These are phyloP conservation scores for Lacerta bilineata DNA, from an alignment of 2,797 vertebrate species.

Conservation along the genomic window DNA sequence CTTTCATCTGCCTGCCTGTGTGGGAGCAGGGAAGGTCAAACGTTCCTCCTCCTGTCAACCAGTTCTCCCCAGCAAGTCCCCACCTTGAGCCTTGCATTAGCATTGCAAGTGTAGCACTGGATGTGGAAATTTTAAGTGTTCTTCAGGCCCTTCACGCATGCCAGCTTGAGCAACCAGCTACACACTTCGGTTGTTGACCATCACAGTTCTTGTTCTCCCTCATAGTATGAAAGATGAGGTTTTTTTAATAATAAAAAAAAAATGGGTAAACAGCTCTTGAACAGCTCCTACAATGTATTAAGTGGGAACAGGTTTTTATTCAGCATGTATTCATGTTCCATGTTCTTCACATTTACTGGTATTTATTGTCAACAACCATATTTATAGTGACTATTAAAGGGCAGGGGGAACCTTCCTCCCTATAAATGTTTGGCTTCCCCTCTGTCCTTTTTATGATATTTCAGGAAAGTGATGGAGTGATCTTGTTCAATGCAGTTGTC, in stretches of 20 bases:
- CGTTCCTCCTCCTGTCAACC: not conserved
- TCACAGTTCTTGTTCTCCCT: conserved; percentile 75
- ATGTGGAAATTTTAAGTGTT: conserved; percentile 70
- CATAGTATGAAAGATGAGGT: conserved; percentile 73
- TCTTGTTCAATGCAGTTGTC: conserved; percentile 45
- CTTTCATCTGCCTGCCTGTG: too few species aligned
- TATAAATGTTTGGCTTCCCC: conserved; percentile 77
- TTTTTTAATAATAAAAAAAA: conserved; percentile 59
- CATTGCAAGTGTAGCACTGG: conserved; percentile 3
- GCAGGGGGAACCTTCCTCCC: conserved; percentile 51
- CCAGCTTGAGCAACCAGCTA: conserved; percentile 53
- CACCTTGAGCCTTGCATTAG: not conserved
- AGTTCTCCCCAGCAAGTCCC: not conserved
- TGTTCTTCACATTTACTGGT: conserved; percentile 59
- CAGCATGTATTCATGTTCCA: conserved; percentile 62
- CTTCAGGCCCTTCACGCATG: conserved; percentile 55
- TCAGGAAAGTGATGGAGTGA: conserved; percentile 56
- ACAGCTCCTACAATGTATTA: conserved; percentile 75
- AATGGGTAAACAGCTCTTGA: conserved; percentile 75
- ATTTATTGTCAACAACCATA: conserved; percentile 72
- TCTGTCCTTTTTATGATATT: conserved; percentile 69
- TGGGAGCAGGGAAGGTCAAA: not conserved
- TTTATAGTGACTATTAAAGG: conserved; percentile 74
- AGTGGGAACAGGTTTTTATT: conserved; percentile 72
- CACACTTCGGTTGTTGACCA: conserved; percentile 68